phyloP scores from a whole-genome alignment of 2,113 vertebrate species.

The Anarrhichthys ocellatus region DNA sequence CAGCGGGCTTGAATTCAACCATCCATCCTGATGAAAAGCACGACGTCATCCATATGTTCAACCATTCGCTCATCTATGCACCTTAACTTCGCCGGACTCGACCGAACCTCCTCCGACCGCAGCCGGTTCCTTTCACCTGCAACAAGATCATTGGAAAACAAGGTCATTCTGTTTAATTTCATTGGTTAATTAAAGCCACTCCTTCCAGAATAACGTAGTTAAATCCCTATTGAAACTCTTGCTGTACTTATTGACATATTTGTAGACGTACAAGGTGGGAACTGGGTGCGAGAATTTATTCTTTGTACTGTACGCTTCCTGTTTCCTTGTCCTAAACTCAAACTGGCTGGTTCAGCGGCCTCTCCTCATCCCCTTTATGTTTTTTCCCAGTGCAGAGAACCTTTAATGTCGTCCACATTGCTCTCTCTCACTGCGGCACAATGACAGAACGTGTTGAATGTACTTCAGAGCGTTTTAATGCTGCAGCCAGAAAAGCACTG shows the following conservation, averaged over 20 bases:
- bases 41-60: neutral
- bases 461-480: neutral
- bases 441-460: conserved; percentile 32
- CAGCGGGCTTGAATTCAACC: neutral
- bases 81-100: conserved; percentile 6
- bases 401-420: conserved; percentile 32
- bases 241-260: neutral
- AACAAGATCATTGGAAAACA: neutral
- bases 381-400: neutral
- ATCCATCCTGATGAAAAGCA: neutral
- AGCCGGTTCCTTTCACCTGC: neutral
- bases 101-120: neutral
- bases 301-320: neutral
- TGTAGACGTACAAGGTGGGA: neutral
- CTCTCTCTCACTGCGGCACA: conserved; percentile 13
- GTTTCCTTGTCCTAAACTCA: neutral
- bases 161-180: neutral
- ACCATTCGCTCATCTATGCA: conserved; percentile 11
- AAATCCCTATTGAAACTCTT: neutral
- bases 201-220: neutral
- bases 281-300: neutral
- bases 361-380: neutral
- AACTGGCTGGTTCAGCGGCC: neutral
- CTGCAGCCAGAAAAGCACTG: conserved; percentile 31
- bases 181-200: neutral